Base-by-base conservation (phyloP, 2,888 invertebrate genomes). In the Cabera pusaria region DNA sequence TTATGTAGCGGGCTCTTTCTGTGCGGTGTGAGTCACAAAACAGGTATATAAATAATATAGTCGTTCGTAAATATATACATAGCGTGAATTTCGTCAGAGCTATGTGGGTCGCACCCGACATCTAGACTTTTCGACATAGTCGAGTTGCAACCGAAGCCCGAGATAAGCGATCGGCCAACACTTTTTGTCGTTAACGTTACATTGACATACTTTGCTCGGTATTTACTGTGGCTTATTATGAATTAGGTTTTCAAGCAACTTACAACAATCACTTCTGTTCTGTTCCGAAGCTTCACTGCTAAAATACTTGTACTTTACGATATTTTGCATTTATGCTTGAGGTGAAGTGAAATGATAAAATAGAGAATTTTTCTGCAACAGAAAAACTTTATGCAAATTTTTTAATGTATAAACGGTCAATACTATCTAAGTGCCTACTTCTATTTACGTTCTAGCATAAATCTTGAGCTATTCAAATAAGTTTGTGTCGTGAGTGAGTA, bases 101-200 rank as follows among this genome's bases (percentile, higher is more conserved):
- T 55, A 77, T 74, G 77, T 81, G 61, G 79, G 79, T 76, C 69
- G 57, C 64, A 64, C 59, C 64, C 65, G 59, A 50, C 60, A 56
- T 71, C 71, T 73, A 75, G 72, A 72, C 59, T 75, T 77, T 79
- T 77, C 75, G 72, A 77, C 73, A 71, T 56, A 64, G 67, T 63
- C 49, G 53, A 52, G 58, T 56, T 56, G 67, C 57, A 25, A 36
- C 56, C 49, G 49, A 49, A 53, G 45, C 56, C 48, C 49, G 57
- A 63, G 68, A 64, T 66, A 66, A 67, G 56, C 68, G 61, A 62
- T 59, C 57, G 52, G 54, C 60, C 56, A 59, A 57, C 62, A 59
- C 55, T 69, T 67, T 71, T 68, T 64, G 63, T 69, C 62, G 59
- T 67, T 70, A 67, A 71, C 65, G 64, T 68, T 73, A 69, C 67